Evolutionary conservation across 2,113 vertebrate species (phyloP).

Genomic region (Heteronetta atricapilla): DNA sequence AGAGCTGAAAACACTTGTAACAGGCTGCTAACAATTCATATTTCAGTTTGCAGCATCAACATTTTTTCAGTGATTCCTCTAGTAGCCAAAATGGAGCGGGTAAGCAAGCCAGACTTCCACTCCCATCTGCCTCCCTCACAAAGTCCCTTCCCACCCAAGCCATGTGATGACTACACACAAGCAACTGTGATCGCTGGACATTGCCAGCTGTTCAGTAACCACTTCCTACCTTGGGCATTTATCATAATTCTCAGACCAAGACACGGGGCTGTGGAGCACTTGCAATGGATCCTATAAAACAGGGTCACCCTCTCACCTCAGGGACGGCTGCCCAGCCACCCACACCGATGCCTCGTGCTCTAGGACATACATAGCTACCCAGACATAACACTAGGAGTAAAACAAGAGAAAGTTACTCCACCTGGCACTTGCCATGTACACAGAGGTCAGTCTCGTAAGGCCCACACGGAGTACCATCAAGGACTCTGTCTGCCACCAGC

Average conservation of each 20-base stretch:
- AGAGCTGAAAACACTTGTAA: neutral
- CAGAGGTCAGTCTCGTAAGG: conserved; percentile 94
- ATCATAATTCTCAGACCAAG: neutral
- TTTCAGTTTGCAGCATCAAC: neutral
- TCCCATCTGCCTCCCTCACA: conserved; percentile 9
- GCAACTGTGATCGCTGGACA: neutral
- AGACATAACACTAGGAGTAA: neutral
- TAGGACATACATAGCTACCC: neutral
- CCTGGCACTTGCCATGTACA: conserved; percentile 95
- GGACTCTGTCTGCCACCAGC: conserved; percentile 88
- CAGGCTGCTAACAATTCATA: neutral
- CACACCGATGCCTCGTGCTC: rapidly evolving
- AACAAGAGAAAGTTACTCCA: conserved; percentile 65
- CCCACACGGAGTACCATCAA: conserved; percentile 95
- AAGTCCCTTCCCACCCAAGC: conserved; percentile 23
- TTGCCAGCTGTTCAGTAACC: conserved; percentile 23
- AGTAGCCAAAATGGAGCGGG: neutral
- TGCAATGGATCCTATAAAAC: neutral
- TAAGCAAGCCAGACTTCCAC: neutral
- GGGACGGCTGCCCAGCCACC: neutral
- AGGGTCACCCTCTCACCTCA: neutral
- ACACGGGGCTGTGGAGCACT: neutral
- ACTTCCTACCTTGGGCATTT: neutral
- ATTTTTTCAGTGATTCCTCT: neutral
- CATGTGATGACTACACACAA: neutral